A percentile compares a stretch with the other conserved stretches of the same genome.
phyloP scores from a whole-genome alignment of 1,140 invertebrate species.

The Cydia fagiglandana region DNA sequence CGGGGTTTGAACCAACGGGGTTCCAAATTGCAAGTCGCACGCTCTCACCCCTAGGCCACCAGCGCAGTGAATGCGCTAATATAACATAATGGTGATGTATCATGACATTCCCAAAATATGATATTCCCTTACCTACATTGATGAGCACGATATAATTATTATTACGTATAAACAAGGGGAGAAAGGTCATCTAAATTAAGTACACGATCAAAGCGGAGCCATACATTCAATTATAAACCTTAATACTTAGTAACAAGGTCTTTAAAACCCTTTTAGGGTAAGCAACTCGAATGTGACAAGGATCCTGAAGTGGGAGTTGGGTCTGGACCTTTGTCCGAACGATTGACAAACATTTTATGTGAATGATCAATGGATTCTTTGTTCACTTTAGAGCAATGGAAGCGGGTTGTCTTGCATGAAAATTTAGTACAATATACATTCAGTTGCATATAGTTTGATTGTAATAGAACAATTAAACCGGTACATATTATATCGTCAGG shows the following conservation, averaged over 20 bases:
- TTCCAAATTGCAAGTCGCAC: too few relatives aligned
- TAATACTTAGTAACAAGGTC: not conserved
- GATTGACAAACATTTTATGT: not conserved
- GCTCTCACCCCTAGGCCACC: too few relatives aligned
- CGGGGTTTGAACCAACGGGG: too few relatives aligned
- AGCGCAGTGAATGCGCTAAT: too few relatives aligned
- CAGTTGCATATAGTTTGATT: too few relatives aligned
- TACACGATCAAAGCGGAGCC: not conserved
- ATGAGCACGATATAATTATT: not conserved
- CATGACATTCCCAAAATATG: too few relatives aligned
- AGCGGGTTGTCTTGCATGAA: too few relatives aligned
- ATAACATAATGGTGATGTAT: too few relatives aligned
- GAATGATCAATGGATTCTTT: slow-evolving; percentile 2
- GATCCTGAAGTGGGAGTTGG: not conserved
- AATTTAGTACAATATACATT: too few relatives aligned
- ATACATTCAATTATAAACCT: not conserved
- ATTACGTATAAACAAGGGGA: not conserved
- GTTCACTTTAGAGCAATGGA: too few relatives aligned
- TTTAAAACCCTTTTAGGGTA: not conserved
- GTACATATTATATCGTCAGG: too few relatives aligned
- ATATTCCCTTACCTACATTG: not conserved
- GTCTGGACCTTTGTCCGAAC: slow-evolving; percentile 6
- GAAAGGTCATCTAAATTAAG: not conserved
- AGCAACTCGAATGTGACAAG: not conserved
- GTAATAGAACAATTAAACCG: too few relatives aligned